Evolutionary conservation across 64 coral and sea anemone species (phyloP).

Genomic region (Trachythela sp.): DNA sequence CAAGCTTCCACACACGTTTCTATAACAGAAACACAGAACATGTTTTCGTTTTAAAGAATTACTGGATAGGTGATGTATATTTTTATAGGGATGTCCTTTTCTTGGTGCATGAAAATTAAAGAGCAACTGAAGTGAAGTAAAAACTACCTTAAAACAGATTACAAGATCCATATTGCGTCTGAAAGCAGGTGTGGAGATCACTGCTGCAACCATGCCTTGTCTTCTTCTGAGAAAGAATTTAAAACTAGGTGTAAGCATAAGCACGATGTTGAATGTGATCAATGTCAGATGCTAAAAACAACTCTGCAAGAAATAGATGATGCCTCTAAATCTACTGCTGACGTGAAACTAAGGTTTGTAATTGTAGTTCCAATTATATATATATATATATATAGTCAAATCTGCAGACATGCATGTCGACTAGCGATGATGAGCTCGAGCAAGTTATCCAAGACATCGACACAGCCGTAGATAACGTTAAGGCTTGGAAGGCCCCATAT

Average conservation of each 20-base stretch:
- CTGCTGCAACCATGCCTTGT: slow-evolving; percentile 40
- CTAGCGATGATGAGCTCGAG: slow-evolving; percentile 41
- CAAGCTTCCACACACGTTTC: too few relatives aligned
- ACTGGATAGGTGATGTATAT: too few relatives aligned
- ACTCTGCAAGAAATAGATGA: slow-evolving; percentile 27
- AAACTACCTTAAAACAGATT: slow-evolving; percentile 45
- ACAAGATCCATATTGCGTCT: slow-evolving; percentile 38
- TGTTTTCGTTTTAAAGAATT: too few relatives aligned
- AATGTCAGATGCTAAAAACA: slow-evolving; percentile 24
- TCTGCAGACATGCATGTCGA: too few relatives aligned
- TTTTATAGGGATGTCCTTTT: slow-evolving; percentile 27
- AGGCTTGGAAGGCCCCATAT: slow-evolving; percentile 54
- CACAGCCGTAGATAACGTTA: slow-evolving; percentile 32
- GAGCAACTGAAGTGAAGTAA: slow-evolving; percentile 33
- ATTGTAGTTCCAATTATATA: too few relatives aligned
- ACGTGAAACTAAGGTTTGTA: too few relatives aligned
- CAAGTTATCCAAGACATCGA: slow-evolving; percentile 36
- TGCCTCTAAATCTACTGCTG: not conserved
- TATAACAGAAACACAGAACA: too few relatives aligned
- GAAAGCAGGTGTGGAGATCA: slow-evolving; percentile 49
- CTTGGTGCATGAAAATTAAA: slow-evolving; percentile 28
- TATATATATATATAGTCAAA: too few relatives aligned
- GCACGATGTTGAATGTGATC: slow-evolving; percentile 36
- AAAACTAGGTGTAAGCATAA: slow-evolving; percentile 39
- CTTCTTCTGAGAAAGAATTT: slow-evolving; percentile 30